Evolutionary conservation across 2,888 invertebrate genomes (phyloP), one percentile per base, ranked within the genome.

Genomic region (Philhelius pedissequus): DNA sequence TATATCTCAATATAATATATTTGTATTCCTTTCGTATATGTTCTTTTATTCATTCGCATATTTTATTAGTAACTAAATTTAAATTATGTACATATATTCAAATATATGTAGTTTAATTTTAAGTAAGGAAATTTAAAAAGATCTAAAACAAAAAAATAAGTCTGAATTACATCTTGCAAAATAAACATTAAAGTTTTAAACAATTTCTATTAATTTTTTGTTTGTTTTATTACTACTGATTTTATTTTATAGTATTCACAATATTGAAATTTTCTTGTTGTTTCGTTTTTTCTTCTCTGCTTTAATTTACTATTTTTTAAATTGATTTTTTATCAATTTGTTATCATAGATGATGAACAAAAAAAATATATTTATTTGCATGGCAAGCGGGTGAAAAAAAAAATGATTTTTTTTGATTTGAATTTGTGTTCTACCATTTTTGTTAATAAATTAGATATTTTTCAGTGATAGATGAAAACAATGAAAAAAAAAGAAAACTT

Each of bases 1-100:
- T 82, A 78, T 82, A 73, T 78, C 73, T 82, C 78, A 78, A 62
- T 82, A 73, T 78, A 60, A 58, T 58, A 32, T 60, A 78, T 58
- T 22, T 58, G 62, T 78, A 86, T 79, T 83, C 69, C 69, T 69
- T 82, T 78, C 78, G 74, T 74, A 75, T 73, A 66, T 77, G 27
- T 82, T 76, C 64, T 45, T 76, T 78, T 83, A 68, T 78, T 82
- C 60, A 86, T 71, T 68, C 78, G 78, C 78, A 77, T 84, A 84
- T 86, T 79, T 74, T 74, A 79, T 79, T 84, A 86, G 74, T 81
- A 82, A 86, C 81, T 86, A 86, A 66, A 66, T 81, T 79, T 73
- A 81, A 83, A 81, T 73, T 74, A 64, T 78, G 40, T 77, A 81
- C 50, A 58, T 71, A 68, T 66, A 80, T 84, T 77, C 45, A 71